Percentiles rank a stretch among this genome's conserved stretches.
Conservation (phyloP, 2,888 invertebrate genomes). For the Callinectes sapidus region DNA sequence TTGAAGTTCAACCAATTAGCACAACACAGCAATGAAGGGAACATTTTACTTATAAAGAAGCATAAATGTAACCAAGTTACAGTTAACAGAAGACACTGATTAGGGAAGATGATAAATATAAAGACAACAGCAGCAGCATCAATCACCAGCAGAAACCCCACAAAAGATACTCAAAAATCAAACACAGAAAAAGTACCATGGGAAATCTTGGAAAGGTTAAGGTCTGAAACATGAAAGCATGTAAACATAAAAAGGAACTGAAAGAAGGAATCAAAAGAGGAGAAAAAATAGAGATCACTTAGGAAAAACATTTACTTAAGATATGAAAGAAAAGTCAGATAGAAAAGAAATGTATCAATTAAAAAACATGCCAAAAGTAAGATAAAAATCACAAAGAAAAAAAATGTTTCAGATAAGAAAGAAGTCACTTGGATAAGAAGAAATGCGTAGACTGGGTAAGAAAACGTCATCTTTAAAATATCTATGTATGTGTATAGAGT, state of each 20-base stretch:
- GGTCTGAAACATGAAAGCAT: no score
- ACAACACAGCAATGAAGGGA: neutral
- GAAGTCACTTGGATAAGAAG: no score
- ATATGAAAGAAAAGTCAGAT: no score
- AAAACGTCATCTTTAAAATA: neutral
- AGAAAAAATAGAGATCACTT: no score
- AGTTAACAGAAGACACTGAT: neutral
- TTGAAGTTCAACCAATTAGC: neutral
- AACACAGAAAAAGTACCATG: no score
- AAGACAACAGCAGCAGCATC: neutral
- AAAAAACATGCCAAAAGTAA: neutral
- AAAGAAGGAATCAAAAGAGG: no score
- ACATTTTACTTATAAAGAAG: neutral
- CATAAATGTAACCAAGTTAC: neutral
- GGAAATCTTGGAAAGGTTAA: no score
- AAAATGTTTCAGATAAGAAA: neutral
- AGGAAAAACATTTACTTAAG: no score
- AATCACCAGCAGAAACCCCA: neutral
- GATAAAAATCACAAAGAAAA: no score
- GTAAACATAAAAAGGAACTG: no score
- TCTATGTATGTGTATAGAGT: no score
- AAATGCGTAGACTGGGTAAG: neutral
- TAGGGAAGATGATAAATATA: neutral
- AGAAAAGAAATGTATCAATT: neutral
- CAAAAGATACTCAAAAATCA: no score